Percentiles rank a stretch among this genome's conserved stretches.
phyloP scores from a whole-genome alignment of 2,888 invertebrate species.

The Pollenia amentaria region DNA sequence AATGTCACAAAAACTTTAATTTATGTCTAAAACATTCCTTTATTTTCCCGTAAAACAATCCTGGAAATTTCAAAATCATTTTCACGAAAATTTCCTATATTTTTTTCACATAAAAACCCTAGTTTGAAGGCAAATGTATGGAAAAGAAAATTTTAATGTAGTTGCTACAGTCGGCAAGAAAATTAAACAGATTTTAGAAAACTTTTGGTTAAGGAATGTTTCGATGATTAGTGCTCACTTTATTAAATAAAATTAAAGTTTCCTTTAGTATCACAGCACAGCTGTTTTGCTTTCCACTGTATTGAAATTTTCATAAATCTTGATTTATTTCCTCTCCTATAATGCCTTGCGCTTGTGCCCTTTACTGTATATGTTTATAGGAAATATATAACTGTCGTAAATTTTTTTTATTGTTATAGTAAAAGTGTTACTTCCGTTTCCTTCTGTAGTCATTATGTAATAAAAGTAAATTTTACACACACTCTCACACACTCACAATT shows the following conservation, averaged over 20 bases:
- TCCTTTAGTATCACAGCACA: too few relatives aligned
- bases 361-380: neutral
- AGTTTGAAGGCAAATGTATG: neutral
- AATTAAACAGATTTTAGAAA: neutral
- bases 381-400: slow-evolving; percentile 25
- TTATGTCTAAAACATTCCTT: too few relatives aligned
- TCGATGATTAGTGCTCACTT: too few relatives aligned
- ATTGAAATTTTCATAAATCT: too few relatives aligned
- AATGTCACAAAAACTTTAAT: too few relatives aligned
- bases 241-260: too few relatives aligned
- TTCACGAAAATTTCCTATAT: too few relatives aligned
- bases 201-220: neutral
- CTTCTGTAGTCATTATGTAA: neutral
- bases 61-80: too few relatives aligned
- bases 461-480: neutral
- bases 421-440: slow-evolving; percentile 55
- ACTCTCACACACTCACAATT: neutral
- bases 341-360: neutral
- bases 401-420: slow-evolving; percentile 54
- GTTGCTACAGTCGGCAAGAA: neutral
- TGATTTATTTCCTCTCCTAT: neutral
- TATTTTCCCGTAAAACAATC: too few relatives aligned
- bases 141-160: neutral
- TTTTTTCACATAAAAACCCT: too few relatives aligned
- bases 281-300: too few relatives aligned